A percentile compares a stretch with the other conserved stretches of the same genome.
phyloP scores from a whole-genome alignment of 2,113 vertebrate genomes.

The Rhinopomastus cyanomelas region DNA sequence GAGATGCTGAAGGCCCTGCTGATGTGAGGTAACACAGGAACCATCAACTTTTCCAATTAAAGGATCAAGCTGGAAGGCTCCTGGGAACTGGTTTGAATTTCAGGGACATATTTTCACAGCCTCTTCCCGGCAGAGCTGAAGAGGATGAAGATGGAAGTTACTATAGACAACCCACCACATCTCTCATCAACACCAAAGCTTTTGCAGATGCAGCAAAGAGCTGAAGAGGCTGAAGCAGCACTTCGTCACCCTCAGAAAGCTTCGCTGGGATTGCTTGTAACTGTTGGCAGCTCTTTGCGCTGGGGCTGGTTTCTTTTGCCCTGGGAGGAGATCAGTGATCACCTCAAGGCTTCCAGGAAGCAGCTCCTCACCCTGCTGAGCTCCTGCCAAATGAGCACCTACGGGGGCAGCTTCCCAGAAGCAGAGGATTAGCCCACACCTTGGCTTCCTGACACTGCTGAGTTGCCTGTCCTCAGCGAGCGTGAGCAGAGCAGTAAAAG shows the following conservation, averaged over 20 bases:
- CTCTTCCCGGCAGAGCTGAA: not conserved
- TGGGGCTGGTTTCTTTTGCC: not conserved
- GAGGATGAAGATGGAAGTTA: not conserved
- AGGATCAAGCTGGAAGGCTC: not conserved
- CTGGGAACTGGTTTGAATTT: not conserved
- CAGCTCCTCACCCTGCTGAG: not conserved
- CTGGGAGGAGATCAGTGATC: not conserved
- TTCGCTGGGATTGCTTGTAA: not conserved
- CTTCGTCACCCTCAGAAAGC: not conserved
- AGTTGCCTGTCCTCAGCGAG: not conserved
- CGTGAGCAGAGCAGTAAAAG: not conserved
- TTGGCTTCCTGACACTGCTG: not conserved
- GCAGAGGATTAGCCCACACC: accelerated
- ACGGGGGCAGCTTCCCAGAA: not conserved
- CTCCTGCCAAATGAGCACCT: not conserved
- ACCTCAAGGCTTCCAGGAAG: not conserved
- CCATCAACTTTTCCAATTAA: not conserved
- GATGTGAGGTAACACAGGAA: not conserved
- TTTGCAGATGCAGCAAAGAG: not conserved
- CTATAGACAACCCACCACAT: not conserved
- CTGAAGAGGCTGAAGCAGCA: not conserved
- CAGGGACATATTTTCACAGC: not conserved
- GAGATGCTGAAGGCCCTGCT: not conserved
- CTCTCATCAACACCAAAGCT: not conserved
- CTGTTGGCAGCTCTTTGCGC: not conserved